These are phyloP conservation scores for Leptonema lineaticorne DNA, from an alignment of 1,140 invertebrate genomes.

Conservation along the genomic window DNA sequence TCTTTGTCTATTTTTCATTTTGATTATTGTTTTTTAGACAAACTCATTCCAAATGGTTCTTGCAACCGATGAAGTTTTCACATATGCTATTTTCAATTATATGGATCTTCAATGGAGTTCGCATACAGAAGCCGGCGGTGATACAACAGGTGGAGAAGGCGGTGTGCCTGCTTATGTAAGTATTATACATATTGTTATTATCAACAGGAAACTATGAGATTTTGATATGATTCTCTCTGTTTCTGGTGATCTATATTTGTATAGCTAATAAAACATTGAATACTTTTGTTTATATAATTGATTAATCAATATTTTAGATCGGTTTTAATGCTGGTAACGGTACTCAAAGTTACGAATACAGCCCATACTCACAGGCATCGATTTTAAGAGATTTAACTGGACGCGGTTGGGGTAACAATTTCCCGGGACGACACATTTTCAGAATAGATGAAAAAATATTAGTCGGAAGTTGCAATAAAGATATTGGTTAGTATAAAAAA, in stretches of 20 bases:
- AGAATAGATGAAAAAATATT: conserved; percentile 93
- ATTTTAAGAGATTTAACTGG: conserved; percentile 79
- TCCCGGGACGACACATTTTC: conserved; percentile 90
- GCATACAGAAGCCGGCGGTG: conserved; percentile 88
- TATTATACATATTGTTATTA: not conserved
- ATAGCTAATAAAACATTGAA: not conserved
- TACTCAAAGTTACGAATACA: conserved; percentile 85
- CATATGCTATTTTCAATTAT: conserved; percentile 95
- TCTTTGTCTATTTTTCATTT: too few species aligned
- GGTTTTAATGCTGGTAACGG: conserved; percentile 96
- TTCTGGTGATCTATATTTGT: too few species aligned
- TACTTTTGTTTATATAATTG: too few species aligned
- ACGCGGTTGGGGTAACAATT: conserved; percentile 83
- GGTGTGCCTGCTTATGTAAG: conserved; percentile 85
- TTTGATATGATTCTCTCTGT: not conserved
- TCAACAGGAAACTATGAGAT: not conserved
- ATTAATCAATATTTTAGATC: conserved; percentile 60
- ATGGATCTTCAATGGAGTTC: conserved; percentile 85
- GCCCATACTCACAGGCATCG: conserved; percentile 85
- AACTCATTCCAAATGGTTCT: conserved; percentile 94
- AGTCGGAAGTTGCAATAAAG: conserved; percentile 87
- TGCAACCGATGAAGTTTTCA: conserved; percentile 90
- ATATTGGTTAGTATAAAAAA: conserved; percentile 66
- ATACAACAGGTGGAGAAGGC: conserved; percentile 82
- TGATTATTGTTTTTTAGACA: conserved; percentile 61